Evolutionary conservation across 2,113 vertebrate species (phyloP).

Genomic region (Osmerus eperlanus): DNA sequence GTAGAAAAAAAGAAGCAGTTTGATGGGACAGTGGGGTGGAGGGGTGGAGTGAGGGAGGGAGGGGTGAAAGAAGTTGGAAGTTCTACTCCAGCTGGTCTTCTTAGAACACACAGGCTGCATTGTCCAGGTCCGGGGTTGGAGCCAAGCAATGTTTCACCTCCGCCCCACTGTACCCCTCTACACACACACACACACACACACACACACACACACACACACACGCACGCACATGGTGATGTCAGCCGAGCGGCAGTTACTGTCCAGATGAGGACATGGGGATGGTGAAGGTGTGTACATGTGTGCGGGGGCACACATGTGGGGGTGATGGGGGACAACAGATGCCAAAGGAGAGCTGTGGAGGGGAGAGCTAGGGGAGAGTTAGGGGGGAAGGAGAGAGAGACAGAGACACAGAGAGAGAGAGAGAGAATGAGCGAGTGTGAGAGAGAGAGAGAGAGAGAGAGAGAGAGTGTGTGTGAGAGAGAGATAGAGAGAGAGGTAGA

Average conservation of each 20-base stretch:
- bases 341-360: neutral
- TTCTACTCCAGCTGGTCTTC: constrained; percentile 55
- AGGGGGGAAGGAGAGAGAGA: too few relatives aligned
- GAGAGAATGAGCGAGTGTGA: too few relatives aligned
- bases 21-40: constrained; percentile 6
- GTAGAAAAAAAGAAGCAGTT: constrained; percentile 23
- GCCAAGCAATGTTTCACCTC: constrained; percentile 42
- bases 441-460: too few relatives aligned
- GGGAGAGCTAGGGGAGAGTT: neutral
- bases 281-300: neutral
- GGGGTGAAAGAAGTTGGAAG: constrained; percentile 36
- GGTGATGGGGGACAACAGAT: too few relatives aligned
- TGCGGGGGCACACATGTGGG: neutral
- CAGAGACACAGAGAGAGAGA: too few relatives aligned
- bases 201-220: constrained; percentile 9
- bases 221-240: constrained; percentile 40
- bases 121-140: constrained; percentile 46
- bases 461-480: too few relatives aligned
- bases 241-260: constrained; percentile 34
- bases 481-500: constrained; percentile 1
- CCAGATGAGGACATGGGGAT: neutral
- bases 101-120: constrained; percentile 54
- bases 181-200: constrained; percentile 17
- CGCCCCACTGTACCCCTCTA: neutral
- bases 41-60: neutral